Base-by-base conservation (phyloP, 2,797 vertebrate species). In the Crax fasciolata region DNA sequence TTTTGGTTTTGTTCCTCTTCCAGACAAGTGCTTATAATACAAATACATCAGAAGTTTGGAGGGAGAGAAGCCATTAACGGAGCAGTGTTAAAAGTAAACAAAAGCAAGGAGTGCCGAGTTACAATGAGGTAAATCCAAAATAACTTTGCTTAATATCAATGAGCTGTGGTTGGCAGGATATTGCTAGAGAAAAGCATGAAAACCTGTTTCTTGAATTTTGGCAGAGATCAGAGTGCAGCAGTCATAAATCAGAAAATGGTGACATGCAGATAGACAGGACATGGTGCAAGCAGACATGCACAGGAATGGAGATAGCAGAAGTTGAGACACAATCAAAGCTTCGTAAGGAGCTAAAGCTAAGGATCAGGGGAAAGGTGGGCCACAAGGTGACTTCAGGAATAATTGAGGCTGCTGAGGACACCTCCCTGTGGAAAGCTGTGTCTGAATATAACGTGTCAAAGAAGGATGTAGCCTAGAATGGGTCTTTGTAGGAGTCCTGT, bases 1-100 rank as follows among this genome's bases (percentile, higher is more conserved):
- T 67, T 82, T 87, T 77, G 54, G 27, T 83, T 93, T 90, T 92
- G 41, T 54, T 83, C 21, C 27, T 86, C 27, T 78, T 41, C 44
- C 54, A 89, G 61, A 57, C 15, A 78, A 84, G 51, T 54, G 28
- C 27, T 61, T 87, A 46, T 46, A 93, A 77, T 43, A 71, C n/a
- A 86, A 94, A 86, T 35, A 75, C n/a, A 86, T 48, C 57, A 67
- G 52, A 83, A 80, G 13, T 35, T 41, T 1, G 1, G 27, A 59
- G 46, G 35, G 35, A 88, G 5, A 27, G 35, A 90, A 73, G 39
- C 9, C 25, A 74, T 52, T 87, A 58, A 25, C 30, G 66, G 35
- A 58, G 32, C 51, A 55, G 67, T 76, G 88, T 54, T 59, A 68
- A 83, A 79, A 71, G 10, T 68, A 80, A 66, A 52, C 10, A 77